Base-by-base conservation (phyloP, 2,113 vertebrate species). In the Rhagologus leucostigma region DNA sequence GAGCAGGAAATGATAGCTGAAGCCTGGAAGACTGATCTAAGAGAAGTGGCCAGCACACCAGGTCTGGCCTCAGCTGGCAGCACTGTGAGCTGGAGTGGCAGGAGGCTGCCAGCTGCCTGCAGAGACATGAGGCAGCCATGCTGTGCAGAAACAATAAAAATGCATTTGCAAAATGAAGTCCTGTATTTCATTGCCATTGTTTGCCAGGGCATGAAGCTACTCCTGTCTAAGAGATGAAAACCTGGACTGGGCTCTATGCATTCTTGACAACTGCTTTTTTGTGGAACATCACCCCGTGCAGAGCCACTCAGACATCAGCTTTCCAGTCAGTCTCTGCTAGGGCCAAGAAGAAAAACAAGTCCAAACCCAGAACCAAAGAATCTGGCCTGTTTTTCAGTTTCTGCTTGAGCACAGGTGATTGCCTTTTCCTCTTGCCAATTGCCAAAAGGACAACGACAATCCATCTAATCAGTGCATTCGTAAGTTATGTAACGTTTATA, bases 81-180 rank as follows among this genome's bases (percentile, higher is more conserved):
- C 20, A 26, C 44, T 16, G 41, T 32, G 20, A 23, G 42, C 46
- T 52, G 64, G 26, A 30, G 44, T 3, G 32, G 65, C 74, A 74
- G 82, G 56, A 63, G 74, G 13, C 10, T 52, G 74, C 69, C 77
- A 81, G 60, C 62, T 60, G 78, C 74, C 74, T 57, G 53, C 75
- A 80, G 50, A 50, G 44, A 35, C 0, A 1, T 16, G 0, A 63
- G 53, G 67, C 57, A 89, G 19, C 27, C 0, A 0, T 17, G 14
- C 62, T n/a, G 44, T 13, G 50, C 4, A 2, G n/a, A 65, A 93
- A 93, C 37, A 83, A 55, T 55, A 55, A 77, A 80, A 84, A 49
- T 6, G 6, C 81, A 33, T 89, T 86, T 78, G 41, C 49, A 82
- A 68, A 78, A 87, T 9, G 4, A 75, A 71, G 37, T 26, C 62